These are phyloP conservation scores for Scaptomyza montana DNA, from an alignment of 1,140 invertebrate species.

Conservation along the genomic window DNA sequence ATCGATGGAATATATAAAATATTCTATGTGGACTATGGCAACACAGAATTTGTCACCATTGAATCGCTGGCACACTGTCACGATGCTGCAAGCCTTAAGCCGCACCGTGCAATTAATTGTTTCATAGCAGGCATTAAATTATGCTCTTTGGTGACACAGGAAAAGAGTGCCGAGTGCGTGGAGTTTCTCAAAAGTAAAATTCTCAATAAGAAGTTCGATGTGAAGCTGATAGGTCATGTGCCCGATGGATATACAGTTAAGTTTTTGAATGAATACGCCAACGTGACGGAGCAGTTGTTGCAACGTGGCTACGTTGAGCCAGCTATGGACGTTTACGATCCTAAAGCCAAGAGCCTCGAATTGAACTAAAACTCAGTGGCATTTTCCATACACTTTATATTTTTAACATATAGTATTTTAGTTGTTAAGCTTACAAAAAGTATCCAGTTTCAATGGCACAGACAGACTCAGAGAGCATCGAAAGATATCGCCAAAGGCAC, in stretches of 20 bases:
- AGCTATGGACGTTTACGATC: background rate
- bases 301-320: conserved; percentile 39
- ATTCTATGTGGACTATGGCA: conserved; percentile 80
- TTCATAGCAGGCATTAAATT: conserved; percentile 46
- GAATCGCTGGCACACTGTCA: conserved; percentile 47
- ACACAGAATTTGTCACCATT: conserved; percentile 55
- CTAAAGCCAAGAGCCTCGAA: background rate
- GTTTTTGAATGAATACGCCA: conserved; percentile 16
- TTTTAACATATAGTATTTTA: background rate
- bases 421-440: background rate
- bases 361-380: background rate
- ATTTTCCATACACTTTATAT: background rate
- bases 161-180: conserved; percentile 32
- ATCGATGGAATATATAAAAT: conserved; percentile 57
- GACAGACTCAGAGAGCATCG: background rate
- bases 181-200: conserved; percentile 53
- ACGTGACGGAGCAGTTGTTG: conserved; percentile 32
- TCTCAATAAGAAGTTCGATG: conserved; percentile 50
- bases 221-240: conserved; percentile 27
- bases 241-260: conserved; percentile 47
- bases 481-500: background rate
- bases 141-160: background rate
- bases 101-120: conserved; percentile 58
- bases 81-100: conserved; percentile 38
- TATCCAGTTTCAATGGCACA: background rate